Conservation (phyloP, 2,113 vertebrate species). For the Sander vitreus region DNA sequence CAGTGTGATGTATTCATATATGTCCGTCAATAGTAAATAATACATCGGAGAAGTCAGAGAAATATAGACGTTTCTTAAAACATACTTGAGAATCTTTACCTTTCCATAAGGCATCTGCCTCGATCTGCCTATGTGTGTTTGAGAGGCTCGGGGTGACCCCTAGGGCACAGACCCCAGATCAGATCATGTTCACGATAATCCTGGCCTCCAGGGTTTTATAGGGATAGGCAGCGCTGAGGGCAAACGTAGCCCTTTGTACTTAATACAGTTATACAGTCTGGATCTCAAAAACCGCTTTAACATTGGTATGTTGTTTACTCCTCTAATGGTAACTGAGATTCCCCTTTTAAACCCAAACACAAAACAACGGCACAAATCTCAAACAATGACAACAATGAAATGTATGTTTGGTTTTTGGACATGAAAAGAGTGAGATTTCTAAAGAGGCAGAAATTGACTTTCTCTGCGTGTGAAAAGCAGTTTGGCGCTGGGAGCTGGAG, state of each 20-base stretch:
- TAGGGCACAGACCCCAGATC: too few species aligned
- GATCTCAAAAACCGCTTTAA: background rate
- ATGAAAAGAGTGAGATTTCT: conserved; percentile 33
- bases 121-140: too few species aligned
- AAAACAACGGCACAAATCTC: background rate
- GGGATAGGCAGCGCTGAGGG: too few species aligned
- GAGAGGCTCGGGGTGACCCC: too few species aligned
- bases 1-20: background rate
- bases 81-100: background rate
- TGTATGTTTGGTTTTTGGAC: conserved; percentile 6
- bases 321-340: background rate
- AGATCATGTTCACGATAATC: too few species aligned
- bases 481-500: conserved; percentile 18
- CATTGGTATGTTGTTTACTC: conserved; percentile 35
- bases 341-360: conserved; percentile 22
- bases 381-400: background rate
- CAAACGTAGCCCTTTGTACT: too few species aligned
- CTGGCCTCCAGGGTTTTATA: too few species aligned
- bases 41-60: background rate
- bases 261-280: background rate
- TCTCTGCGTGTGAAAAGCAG: conserved; percentile 32
- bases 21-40: background rate
- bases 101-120: too few species aligned
- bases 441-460: conserved; percentile 37
- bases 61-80: background rate